phyloP scores from a whole-genome alignment of 2,797 vertebrate species.

The Brotula barbata region DNA sequence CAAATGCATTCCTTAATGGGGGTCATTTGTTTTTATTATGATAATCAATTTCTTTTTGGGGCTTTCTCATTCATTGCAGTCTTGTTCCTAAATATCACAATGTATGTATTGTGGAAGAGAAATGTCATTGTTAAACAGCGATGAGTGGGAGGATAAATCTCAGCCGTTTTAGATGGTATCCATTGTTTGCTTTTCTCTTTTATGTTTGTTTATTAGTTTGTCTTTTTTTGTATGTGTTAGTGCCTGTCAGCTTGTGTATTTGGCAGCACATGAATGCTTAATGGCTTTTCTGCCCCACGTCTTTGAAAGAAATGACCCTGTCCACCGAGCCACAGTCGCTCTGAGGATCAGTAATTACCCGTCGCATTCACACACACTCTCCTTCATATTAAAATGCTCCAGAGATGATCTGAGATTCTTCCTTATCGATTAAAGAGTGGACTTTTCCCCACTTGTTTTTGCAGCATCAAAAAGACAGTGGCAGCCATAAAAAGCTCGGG shows the following conservation, averaged over 20 bases:
- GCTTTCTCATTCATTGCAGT: background rate
- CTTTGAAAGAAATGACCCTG: constrained; percentile 67
- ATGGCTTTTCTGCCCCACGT: constrained; percentile 72
- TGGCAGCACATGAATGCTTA: constrained; percentile 74
- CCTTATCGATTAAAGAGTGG: constrained; percentile 61
- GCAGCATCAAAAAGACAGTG: constrained; percentile 54
- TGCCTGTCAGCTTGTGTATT: constrained; percentile 61
- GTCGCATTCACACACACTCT: constrained; percentile 31
- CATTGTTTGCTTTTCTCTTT: constrained; percentile 64
- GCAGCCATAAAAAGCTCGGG: constrained; percentile 57
- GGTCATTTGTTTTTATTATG: constrained; percentile 3
- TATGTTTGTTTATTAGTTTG: constrained; percentile 64
- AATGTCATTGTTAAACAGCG: constrained; percentile 60
- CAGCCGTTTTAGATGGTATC: constrained; percentile 70
- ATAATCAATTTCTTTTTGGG: constrained; percentile 5
- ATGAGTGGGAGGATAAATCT: constrained; percentile 63
- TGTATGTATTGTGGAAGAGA: constrained; percentile 22
- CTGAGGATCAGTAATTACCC: constrained; percentile 69
- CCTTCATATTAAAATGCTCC: constrained; percentile 52
- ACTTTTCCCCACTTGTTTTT: constrained; percentile 61
- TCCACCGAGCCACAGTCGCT: constrained; percentile 53
- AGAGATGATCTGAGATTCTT: constrained; percentile 50
- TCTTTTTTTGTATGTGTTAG: constrained; percentile 57
- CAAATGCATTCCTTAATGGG: constrained; percentile 3
- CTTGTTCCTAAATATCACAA: constrained; percentile 5